Percentiles rank a stretch among this genome's conserved stretches.
Evolutionary conservation across 2,797 vertebrate genomes (phyloP).

Genomic region (Zenarchopterus dispar): DNA sequence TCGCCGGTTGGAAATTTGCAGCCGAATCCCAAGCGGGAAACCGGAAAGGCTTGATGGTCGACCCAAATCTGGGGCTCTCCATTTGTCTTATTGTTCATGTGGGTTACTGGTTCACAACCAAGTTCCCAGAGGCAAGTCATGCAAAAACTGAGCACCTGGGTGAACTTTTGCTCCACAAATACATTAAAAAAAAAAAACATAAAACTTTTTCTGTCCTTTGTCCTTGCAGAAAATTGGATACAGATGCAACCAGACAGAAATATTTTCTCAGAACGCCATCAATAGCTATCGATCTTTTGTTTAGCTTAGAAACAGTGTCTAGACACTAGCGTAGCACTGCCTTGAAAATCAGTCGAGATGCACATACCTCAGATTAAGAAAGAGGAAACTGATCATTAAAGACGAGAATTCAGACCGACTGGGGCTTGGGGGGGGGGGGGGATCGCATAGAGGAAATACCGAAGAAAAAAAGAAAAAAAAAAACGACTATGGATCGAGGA

Average conservation of each 20-base stretch:
- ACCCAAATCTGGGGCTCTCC: constrained; percentile 60
- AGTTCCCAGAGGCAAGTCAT: constrained; percentile 37
- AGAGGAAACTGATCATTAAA: constrained; percentile 56
- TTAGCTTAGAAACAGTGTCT: constrained; percentile 61
- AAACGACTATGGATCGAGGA: constrained; percentile 23
- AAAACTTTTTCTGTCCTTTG: background rate
- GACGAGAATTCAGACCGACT: constrained; percentile 53
- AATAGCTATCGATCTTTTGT: constrained; percentile 71
- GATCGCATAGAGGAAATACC: constrained; percentile 30
- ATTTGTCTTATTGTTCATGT: constrained; percentile 66
- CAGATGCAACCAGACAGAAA: constrained; percentile 21
- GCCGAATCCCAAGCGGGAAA: constrained; percentile 37
- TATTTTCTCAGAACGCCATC: constrained; percentile 42
- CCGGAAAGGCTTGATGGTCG: constrained; percentile 24
- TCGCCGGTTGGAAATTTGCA: constrained; percentile 34
- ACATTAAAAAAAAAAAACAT: background rate
- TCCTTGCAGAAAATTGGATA: constrained; percentile 26
- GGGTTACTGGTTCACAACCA: constrained; percentile 64
- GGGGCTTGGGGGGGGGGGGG: background rate
- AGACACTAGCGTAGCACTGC: constrained; percentile 56
- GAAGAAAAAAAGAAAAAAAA: constrained; percentile 13
- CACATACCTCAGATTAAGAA: constrained; percentile 48
- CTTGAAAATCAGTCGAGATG: constrained; percentile 48
- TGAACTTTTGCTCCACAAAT: constrained; percentile 47
- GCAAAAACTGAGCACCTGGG: constrained; percentile 22